Evolutionary conservation across 2,113 vertebrate species (phyloP).

Genomic region (Verasper variegatus): DNA sequence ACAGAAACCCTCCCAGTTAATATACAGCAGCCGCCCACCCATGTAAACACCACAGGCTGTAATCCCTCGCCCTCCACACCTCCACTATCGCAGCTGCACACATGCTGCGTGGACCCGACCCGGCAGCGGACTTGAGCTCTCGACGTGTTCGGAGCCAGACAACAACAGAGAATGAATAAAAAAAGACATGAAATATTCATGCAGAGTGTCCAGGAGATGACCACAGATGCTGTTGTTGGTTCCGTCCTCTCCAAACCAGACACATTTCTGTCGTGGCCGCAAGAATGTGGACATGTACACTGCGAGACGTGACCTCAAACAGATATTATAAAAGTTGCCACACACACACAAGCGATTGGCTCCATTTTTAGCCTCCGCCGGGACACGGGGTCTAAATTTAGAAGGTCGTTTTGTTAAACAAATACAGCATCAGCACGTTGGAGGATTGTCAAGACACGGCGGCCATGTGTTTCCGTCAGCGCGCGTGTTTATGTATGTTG

Average conservation of each 20-base stretch:
- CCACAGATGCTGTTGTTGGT: neutral
- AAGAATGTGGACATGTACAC: constrained; percentile 29
- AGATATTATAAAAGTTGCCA: neutral
- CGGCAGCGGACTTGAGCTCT: too few species aligned
- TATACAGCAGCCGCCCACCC: too few species aligned
- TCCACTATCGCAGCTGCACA: too few species aligned
- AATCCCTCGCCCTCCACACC: too few species aligned
- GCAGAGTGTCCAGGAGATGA: neutral
- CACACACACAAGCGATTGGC: neutral
- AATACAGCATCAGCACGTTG: constrained; percentile 57
- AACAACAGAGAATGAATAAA: too few species aligned
- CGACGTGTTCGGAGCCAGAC: too few species aligned
- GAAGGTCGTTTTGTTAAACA: constrained; percentile 69
- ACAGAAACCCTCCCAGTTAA: too few species aligned
- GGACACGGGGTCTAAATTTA: constrained; percentile 67
- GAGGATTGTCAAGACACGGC: constrained; percentile 58
- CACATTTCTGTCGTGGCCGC: constrained; percentile 24
- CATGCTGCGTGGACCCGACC: too few species aligned
- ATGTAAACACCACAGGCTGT: too few species aligned
- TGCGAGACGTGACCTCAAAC: constrained; percentile 1
- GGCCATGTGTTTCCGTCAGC: constrained; percentile 47
- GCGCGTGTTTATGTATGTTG: constrained; percentile 27
- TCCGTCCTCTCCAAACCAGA: constrained; percentile 21
- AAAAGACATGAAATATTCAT: neutral
- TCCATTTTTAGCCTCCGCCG: constrained; percentile 66